Evolutionary conservation across 2,797 vertebrate genomes (phyloP).

Genomic region (Acrossocheilus wenchowensis): DNA sequence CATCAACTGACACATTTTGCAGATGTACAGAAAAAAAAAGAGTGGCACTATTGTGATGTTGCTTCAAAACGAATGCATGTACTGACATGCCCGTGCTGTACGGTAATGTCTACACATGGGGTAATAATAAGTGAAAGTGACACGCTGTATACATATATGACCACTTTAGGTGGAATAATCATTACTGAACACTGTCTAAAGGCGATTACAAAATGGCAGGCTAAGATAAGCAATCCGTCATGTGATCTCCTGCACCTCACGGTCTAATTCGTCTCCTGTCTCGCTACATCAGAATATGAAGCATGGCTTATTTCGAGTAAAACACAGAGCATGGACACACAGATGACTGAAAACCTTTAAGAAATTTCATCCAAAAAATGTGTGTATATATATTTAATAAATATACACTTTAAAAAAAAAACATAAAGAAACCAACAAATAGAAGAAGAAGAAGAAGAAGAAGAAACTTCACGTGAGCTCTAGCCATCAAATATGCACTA

Average conservation of each 20-base stretch:
- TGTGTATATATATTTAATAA: conserved; percentile 27
- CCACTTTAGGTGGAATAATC: conserved; percentile 21
- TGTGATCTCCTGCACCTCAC: conserved; percentile 57
- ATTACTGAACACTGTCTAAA: conserved; percentile 32
- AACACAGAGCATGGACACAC: conserved; percentile 62
- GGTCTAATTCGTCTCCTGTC: conserved; percentile 28
- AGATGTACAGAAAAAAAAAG: conserved; percentile 84
- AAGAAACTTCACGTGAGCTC: conserved; percentile 78
- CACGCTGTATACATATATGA: conserved; percentile 26
- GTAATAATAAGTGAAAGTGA: conserved; percentile 32
- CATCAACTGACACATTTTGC: conserved; percentile 77
- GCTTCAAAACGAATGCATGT: conserved; percentile 73
- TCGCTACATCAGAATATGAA: conserved; percentile 39
- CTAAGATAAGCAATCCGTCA: conserved; percentile 30
- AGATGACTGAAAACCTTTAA: conserved; percentile 40
- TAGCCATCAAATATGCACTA: conserved; percentile 85
- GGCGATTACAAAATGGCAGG: conserved; percentile 32
- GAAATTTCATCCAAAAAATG: conserved; percentile 39
- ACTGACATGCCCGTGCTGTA: conserved; percentile 17
- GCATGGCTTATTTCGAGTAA: conserved; percentile 61
- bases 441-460: conserved; percentile 55
- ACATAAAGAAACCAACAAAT: conserved; percentile 37
- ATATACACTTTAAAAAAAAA: conserved; percentile 42
- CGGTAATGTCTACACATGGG: conserved; percentile 19
- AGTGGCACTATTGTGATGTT: conserved; percentile 89